A percentile compares a stretch with the other conserved stretches of the same genome.
phyloP scores from a whole-genome alignment of 2,888 invertebrate genomes.

The Smittia sp. region DNA sequence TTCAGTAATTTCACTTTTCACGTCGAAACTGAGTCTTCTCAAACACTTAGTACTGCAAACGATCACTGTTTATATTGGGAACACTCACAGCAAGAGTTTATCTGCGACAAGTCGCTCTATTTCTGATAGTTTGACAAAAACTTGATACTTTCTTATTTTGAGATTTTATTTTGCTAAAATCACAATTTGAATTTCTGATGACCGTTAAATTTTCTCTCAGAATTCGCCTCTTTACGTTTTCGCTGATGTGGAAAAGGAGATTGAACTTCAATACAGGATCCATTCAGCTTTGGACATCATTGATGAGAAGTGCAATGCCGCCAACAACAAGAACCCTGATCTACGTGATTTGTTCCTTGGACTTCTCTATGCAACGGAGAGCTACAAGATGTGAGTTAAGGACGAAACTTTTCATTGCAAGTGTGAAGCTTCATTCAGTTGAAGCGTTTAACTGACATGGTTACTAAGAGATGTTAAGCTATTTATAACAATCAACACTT shows the following conservation, averaged over 20 bases:
- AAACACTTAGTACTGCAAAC: too few species aligned
- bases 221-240: conserved; percentile 89
- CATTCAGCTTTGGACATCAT: conserved; percentile 66
- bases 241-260: conserved; percentile 75
- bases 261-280: conserved; percentile 90
- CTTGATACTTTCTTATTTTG: not conserved
- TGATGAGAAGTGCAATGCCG: conserved; percentile 54
- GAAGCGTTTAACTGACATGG: too few species aligned
- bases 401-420: too few species aligned
- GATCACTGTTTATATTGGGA: too few species aligned
- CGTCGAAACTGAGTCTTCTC: too few species aligned
- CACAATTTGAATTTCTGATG: too few species aligned
- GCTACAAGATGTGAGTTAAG: conserved; percentile 89
- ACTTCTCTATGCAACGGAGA: conserved; percentile 88
- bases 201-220: conserved; percentile 56
- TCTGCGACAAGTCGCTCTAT: too few species aligned
- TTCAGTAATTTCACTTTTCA: not conserved
- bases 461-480: too few species aligned
- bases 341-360: conserved; percentile 88
- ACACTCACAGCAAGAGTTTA: too few species aligned
- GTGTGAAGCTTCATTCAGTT: too few species aligned
- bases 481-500: too few species aligned
- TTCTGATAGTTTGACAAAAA: too few species aligned
- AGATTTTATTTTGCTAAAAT: not conserved
- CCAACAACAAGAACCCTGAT: conserved; percentile 55